Base-by-base conservation (phyloP, 2,113 vertebrate species). In the Muscicapa adusta region DNA sequence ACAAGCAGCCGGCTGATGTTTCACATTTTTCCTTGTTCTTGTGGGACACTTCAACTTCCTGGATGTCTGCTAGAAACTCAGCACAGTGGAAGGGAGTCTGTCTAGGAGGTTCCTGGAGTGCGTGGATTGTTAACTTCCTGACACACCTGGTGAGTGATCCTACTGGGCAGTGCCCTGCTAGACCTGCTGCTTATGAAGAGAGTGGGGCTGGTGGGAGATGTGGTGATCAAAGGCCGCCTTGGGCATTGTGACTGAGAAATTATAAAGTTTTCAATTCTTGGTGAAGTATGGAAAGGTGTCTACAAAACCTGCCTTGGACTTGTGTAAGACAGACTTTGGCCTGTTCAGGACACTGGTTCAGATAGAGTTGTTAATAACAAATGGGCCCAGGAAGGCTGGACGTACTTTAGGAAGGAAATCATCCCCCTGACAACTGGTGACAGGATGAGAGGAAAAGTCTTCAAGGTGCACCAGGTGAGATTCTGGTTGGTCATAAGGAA, bases 141-240 rank as follows among this genome's bases (percentile, higher is more conserved):
- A 28, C 25, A 26, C 29, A 61, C 25, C 25, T 75, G 14, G 12
- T 31, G 18, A 61, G 20, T n/a, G 34, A 75, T 9, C 47, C 61
- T 61, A 2, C 14, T 11, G n/a, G 38, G 20, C 17, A 40, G 20
- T 75, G n/a, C 19, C 54, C 62, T 54, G n/a, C 14, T 54, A 15
- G 38, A 40, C 62, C n/a, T 68, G 25, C 54, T 68, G n/a, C 33
- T 54, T 42, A 16, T 31, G 42, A 68, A 42, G 11, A 26, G 25
- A 61, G 62, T 23, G 11, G 40, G 47, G 20, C 29, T 75, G 54
- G 40, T 68, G 54, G 34, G 34, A 89, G 31, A 16, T 26, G 17
- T 40, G 29, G 22, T 20, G 12, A 12, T 66, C 0, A 0, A 38
- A 31, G 47, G 9, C 29, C 0, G 0, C 43, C 18, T 34, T 54